A percentile compares a stretch with the other conserved stretches of the same genome.
Conservation (phyloP, 2,797 vertebrate genomes). For the Danionella dracula region DNA sequence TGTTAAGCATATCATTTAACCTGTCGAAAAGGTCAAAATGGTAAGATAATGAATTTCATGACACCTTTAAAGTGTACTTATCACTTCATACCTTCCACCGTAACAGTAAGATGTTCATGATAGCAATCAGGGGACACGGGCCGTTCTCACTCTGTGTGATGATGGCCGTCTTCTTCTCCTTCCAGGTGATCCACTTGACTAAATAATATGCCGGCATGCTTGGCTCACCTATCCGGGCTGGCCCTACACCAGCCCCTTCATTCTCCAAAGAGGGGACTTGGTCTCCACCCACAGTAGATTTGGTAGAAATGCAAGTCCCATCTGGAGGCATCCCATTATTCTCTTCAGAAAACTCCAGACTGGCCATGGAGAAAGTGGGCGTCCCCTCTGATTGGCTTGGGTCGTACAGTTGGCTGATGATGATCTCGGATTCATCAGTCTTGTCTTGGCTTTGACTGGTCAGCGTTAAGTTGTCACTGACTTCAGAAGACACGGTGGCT, state of each 20-base stretch:
- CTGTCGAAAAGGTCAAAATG: no score
- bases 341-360: constrained; percentile 60
- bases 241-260: background rate
- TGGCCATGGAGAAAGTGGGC: constrained; percentile 61
- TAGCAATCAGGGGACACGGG: constrained; percentile 89
- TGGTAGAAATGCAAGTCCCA: constrained; percentile 49
- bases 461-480: background rate
- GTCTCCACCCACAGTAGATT: constrained; percentile 41
- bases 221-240: constrained; percentile 31
- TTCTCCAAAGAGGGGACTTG: background rate
- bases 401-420: constrained; percentile 7
- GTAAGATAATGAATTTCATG: no score
- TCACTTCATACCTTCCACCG: constrained; percentile 81
- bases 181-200: constrained; percentile 94
- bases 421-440: constrained; percentile 56
- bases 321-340: constrained; percentile 48
- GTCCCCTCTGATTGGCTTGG: constrained; percentile 58
- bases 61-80: background rate
- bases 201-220: constrained; percentile 70
- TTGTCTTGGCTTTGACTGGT: constrained; percentile 28
- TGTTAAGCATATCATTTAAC: no score
- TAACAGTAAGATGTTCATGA: constrained; percentile 88
- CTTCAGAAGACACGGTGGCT: background rate
- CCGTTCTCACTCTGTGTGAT: constrained; percentile 89
- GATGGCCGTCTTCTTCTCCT: constrained; percentile 82